phyloP scores from a whole-genome alignment of 2,888 invertebrate species.

The Apodemia zela region DNA sequence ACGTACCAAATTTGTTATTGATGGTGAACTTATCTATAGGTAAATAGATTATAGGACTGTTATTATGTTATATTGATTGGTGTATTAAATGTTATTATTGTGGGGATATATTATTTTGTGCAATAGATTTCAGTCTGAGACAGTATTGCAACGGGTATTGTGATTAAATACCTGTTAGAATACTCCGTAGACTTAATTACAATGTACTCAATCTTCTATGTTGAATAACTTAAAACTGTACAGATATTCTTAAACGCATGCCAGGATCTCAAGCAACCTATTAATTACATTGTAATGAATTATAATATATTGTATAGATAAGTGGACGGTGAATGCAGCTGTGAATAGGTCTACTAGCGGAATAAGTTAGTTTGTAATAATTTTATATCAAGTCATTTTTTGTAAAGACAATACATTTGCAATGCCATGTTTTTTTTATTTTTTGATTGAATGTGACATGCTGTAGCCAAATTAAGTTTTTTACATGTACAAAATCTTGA shows the following conservation, averaged over 20 bases:
- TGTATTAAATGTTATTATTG: not conserved
- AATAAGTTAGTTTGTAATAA: conserved; percentile 38
- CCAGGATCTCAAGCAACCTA: conserved; percentile 64
- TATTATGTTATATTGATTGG: not conserved
- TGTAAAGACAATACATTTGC: conserved; percentile 19
- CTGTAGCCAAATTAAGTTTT: no score
- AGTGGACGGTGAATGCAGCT: conserved; percentile 61
- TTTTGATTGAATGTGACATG: no score
- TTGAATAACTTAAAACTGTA: conserved; percentile 38
- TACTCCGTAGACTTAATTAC: not conserved
- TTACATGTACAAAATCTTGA: no score
- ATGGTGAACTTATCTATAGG: not conserved
- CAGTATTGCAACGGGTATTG: conserved; percentile 13
- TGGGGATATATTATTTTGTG: not conserved
- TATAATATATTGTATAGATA: conserved; percentile 45
- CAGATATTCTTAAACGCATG: conserved; percentile 47
- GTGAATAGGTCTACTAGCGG: conserved; percentile 60
- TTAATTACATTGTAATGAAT: conserved; percentile 31
- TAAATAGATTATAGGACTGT: conserved; percentile 4
- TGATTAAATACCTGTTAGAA: conserved; percentile 7
- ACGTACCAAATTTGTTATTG: not conserved
- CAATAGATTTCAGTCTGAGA: not conserved
- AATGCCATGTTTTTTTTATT: conserved; percentile 9
- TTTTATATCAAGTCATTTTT: conserved; percentile 26
- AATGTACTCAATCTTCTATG: conserved; percentile 35